These are phyloP conservation scores for Drosophila ustulata DNA, from an alignment of 2,888 invertebrate species.

Conservation along the genomic window DNA sequence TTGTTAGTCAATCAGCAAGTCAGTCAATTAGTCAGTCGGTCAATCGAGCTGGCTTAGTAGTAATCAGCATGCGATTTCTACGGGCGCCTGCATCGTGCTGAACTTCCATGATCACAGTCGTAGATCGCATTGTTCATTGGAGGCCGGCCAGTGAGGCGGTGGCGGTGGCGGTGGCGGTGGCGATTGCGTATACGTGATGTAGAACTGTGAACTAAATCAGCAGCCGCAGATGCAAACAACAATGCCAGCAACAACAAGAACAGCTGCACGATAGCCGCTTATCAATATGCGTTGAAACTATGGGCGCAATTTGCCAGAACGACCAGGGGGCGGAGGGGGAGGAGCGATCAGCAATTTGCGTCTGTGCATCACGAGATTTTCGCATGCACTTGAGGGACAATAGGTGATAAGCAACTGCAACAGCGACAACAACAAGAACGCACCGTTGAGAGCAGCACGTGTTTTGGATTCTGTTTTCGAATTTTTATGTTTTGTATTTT, in stretches of 20 bases:
- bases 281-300: slow-evolving; percentile 29
- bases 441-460: slow-evolving; percentile 5
- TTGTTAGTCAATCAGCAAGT: too few species aligned
- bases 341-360: slow-evolving; percentile 3
- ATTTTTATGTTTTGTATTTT: neutral
- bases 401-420: slow-evolving; percentile 27
- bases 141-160: slow-evolving; percentile 20
- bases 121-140: slow-evolving; percentile 5
- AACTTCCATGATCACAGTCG: neutral
- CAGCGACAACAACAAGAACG: neutral
- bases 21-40: neutral
- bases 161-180: slow-evolving; percentile 13
- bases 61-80: neutral
- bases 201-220: slow-evolving; percentile 12
- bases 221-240: slow-evolving; percentile 11
- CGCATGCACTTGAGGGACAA: slow-evolving; percentile 31
- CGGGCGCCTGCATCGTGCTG: neutral
- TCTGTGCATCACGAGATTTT: slow-evolving; percentile 45
- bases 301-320: neutral
- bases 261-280: slow-evolving; percentile 24
- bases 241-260: neutral
- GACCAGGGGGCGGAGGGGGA: too few species aligned
- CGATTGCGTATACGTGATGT: slow-evolving; percentile 33
- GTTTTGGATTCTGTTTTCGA: neutral
- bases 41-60: neutral